A percentile compares a stretch with the other conserved stretches of the same genome.
Conservation (phyloP, 2,888 invertebrate species). For the Andrena haemorrhoa region DNA sequence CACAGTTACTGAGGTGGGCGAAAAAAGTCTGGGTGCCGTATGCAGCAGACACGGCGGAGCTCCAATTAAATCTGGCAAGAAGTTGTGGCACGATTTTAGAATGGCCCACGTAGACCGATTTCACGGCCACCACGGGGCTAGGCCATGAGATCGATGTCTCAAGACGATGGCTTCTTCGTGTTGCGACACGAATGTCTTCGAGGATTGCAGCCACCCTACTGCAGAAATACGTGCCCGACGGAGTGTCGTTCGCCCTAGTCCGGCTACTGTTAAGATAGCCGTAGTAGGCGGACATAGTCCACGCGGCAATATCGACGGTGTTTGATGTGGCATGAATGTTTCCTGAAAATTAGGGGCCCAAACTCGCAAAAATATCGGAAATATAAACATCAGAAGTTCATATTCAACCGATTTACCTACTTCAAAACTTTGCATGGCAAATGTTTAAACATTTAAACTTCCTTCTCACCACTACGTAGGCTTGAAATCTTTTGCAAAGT, state of each 20-base stretch:
- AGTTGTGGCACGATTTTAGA: constrained; percentile 60
- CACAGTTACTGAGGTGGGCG: background rate
- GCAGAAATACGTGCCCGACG: constrained; percentile 11
- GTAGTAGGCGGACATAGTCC: background rate
- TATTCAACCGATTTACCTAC: no score
- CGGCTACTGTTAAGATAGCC: background rate
- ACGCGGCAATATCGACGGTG: no score
- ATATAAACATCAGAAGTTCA: no score
- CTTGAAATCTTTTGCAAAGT: no score
- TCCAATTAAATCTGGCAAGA: constrained; percentile 63
- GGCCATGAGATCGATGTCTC: constrained; percentile 26
- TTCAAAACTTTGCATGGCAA: no score
- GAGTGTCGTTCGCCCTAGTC: background rate
- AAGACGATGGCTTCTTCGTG: constrained; percentile 16
- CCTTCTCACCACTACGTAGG: no score
- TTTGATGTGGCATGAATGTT: no score
- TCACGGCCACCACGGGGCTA: constrained; percentile 55
- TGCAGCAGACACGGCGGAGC: constrained; percentile 19
- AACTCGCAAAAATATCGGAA: no score
- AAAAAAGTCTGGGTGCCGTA: background rate
- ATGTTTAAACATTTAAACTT: no score
- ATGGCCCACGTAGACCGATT: constrained; percentile 51
- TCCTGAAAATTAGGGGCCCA: no score
- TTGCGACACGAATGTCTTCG: constrained; percentile 40
- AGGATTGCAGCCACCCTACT: constrained; percentile 21